Percentiles rank a stretch among this genome's conserved stretches.
Conservation (phyloP, 2,797 vertebrate species). For the Sebastes matsubarae region DNA sequence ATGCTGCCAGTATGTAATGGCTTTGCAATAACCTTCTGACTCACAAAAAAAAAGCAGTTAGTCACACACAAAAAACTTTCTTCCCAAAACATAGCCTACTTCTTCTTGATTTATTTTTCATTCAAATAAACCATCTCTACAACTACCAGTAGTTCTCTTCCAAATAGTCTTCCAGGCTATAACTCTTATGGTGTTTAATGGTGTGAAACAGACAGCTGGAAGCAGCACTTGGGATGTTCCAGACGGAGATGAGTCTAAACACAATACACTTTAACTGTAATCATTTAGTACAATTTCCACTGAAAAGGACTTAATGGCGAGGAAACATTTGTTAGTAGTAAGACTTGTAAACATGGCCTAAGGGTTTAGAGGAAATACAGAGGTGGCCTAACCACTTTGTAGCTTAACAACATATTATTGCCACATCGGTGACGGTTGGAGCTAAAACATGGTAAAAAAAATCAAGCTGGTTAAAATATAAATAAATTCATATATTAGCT, state of each 20-base stretch:
- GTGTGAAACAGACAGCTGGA: constrained; percentile 20
- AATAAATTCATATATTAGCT: neutral
- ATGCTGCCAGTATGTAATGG: neutral
- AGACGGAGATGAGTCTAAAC: neutral
- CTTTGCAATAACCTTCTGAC: constrained; percentile 29
- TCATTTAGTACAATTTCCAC: neutral
- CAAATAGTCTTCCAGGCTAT: constrained; percentile 17
- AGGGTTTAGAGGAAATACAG: no score
- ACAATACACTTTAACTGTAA: neutral
- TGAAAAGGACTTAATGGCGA: neutral
- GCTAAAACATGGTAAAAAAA: neutral
- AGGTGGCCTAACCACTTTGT: neutral
- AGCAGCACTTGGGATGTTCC: constrained; percentile 1
- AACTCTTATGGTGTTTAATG: neutral
- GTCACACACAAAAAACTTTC: constrained; percentile 1
- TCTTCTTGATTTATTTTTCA: constrained; percentile 24
- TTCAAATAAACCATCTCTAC: constrained; percentile 25
- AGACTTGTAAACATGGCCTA: neutral
- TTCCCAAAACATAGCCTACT: neutral
- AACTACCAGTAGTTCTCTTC: constrained; percentile 14
- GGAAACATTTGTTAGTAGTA: neutral
- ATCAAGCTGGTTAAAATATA: neutral
- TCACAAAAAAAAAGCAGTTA: constrained; percentile 9
- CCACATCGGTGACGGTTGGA: neutral
- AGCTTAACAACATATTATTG: neutral